Evolutionary conservation across 2,888 invertebrate genomes (phyloP).

Genomic region (Amiota communis): DNA sequence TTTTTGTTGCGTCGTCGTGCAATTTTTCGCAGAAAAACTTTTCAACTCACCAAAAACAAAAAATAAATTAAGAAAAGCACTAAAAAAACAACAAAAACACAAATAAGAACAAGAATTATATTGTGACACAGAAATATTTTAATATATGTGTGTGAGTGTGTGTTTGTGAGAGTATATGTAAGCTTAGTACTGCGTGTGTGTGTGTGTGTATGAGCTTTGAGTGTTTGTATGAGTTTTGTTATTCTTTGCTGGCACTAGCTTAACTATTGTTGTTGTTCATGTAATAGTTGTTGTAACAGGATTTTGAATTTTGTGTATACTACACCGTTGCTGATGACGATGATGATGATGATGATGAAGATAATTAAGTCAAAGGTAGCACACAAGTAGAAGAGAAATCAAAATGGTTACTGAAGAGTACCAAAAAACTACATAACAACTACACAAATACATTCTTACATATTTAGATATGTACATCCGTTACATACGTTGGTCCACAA

Average conservation of each 20-base stretch:
- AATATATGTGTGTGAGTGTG: no score
- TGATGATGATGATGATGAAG: no score
- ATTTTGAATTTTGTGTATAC: slow-evolving; percentile 55
- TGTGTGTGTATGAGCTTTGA: no score
- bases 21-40: slow-evolving; percentile 51
- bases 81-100: slow-evolving; percentile 29
- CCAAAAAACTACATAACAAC: neutral
- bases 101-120: slow-evolving; percentile 33
- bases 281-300: slow-evolving; percentile 43
- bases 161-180: no score
- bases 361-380: no score
- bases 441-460: no score
- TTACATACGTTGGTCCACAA: neutral
- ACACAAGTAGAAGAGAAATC: no score
- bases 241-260: no score
- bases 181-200: no score
- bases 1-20: slow-evolving; percentile 44
- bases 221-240: no score
- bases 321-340: slow-evolving; percentile 24
- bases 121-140: slow-evolving; percentile 54
- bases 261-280: slow-evolving; percentile 11
- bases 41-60: slow-evolving; percentile 13
- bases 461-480: neutral
- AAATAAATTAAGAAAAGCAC: slow-evolving; percentile 14
- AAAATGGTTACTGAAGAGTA: no score